Conservation (phyloP, 2,888 invertebrate genomes). For the Parnassius orleans region DNA sequence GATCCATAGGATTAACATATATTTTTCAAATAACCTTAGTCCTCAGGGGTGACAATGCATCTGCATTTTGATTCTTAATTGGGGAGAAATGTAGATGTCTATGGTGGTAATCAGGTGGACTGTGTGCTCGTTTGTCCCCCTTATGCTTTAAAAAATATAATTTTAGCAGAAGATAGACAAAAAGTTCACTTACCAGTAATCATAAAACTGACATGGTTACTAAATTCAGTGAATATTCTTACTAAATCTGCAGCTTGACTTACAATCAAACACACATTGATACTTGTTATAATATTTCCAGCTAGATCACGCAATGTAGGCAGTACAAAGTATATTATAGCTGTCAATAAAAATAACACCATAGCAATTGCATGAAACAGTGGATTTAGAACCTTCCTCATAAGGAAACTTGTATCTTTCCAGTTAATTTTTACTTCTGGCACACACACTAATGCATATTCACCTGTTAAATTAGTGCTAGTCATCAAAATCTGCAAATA, state of each 20-base stretch:
- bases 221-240: constrained; percentile 89
- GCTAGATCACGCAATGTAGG: constrained; percentile 91
- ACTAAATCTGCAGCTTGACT: constrained; percentile 90
- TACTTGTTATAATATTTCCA: constrained; percentile 92
- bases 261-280: constrained; percentile 88
- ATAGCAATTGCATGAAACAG: constrained; percentile 88
- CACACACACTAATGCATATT: constrained; percentile 87
- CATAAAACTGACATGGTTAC: constrained; percentile 89
- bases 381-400: constrained; percentile 88
- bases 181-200: constrained; percentile 83
- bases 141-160: no score
- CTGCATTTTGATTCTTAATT: no score
- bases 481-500: constrained; percentile 71
- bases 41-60: no score
- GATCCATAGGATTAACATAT: not conserved
- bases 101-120: no score
- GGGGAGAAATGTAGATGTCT: no score
- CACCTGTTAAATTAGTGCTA: constrained; percentile 78
- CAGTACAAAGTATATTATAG: constrained; percentile 90
- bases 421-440: constrained; percentile 86
- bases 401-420: constrained; percentile 86
- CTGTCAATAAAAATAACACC: constrained; percentile 85
- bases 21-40: no score
- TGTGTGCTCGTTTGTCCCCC: no score
- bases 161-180: not conserved